These are phyloP conservation scores for Mus musculus DNA, from an alignment of 2,113 vertebrate species.

Conservation along the genomic window GRCm39 chr3:130253001-130253500, in stretches of 20 bases:
- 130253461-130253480: neutral
- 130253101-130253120: neutral
- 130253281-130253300: neutral
- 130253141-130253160: conserved; percentile 52
- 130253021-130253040: conserved; percentile 46
- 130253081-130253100: conserved; percentile 29
- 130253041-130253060: conserved; percentile 29
- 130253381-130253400: neutral
- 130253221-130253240: neutral
- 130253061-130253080: conserved; percentile 43
- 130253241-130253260: neutral
- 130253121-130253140: neutral
- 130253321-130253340: neutral
- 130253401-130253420: neutral
- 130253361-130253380: neutral
- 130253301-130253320: conserved; percentile 26
- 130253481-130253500: neutral
- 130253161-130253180: conserved; percentile 51
- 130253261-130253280: neutral
- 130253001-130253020: neutral
- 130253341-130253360: neutral
- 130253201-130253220: neutral
- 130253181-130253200: neutral
- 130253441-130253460: neutral
- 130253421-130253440: neutral